A percentile compares a stretch with the other conserved stretches of the same genome.
Conservation (phyloP, 2,888 invertebrate genomes). For the Ormyrus rosae region DNA sequence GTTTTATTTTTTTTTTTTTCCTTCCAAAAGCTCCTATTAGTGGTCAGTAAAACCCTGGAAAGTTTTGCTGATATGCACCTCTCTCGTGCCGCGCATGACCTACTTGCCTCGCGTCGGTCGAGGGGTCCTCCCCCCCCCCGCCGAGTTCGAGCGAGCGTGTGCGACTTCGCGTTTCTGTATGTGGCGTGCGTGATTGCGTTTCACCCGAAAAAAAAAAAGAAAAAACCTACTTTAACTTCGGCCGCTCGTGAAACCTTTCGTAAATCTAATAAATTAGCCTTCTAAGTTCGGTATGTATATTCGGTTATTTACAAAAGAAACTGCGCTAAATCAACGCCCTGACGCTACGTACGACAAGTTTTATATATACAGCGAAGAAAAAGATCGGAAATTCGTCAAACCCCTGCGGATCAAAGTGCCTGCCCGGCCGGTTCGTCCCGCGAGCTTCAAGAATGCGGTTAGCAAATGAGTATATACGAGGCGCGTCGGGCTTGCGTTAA, state of each 20-base stretch:
- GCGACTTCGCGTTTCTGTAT: too few relatives aligned
- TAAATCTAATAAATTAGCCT: neutral
- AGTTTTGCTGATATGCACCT: conserved; percentile 22
- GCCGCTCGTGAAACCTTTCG: too few relatives aligned
- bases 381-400: too few relatives aligned
- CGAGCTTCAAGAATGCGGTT: too few relatives aligned
- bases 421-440: too few relatives aligned
- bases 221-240: neutral
- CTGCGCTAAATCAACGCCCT: neutral
- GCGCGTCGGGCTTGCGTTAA: too few relatives aligned
- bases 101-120: conserved; percentile 28
- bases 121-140: neutral
- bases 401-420: too few relatives aligned
- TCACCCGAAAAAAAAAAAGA: neutral
- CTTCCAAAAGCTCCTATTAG: conserved; percentile 30
- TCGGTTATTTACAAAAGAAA: conserved; percentile 22
- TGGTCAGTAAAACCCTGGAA: conserved; percentile 43
- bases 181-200: too few relatives aligned
- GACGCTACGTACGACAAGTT: too few relatives aligned
- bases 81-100: conserved; percentile 32
- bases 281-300: neutral
- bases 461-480: too few relatives aligned
- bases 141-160: neutral
- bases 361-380: too few relatives aligned
- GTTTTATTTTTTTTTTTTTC: conserved; percentile 9